These are phyloP conservation scores for Machaerirhynchus nigripectus DNA, from an alignment of 2,113 vertebrate genomes.

Conservation along the genomic window DNA sequence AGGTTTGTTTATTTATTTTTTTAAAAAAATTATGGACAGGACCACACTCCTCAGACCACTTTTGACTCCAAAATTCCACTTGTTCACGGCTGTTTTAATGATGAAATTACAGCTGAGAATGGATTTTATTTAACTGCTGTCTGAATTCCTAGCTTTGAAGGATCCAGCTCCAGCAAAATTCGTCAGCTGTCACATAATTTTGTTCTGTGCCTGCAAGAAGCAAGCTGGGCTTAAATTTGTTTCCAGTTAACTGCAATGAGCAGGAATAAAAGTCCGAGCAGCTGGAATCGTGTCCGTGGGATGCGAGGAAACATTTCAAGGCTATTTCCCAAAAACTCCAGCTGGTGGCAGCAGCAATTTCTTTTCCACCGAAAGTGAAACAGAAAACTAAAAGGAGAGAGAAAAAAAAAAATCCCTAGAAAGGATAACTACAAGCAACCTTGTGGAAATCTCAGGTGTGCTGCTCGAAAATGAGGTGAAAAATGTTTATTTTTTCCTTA, in stretches of 20 bases:
- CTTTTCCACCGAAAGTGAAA: not conserved
- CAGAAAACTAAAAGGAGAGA: not conserved
- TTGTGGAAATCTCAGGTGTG: not conserved
- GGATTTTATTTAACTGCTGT: not conserved
- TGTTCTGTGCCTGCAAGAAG: not conserved
- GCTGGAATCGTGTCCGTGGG: not conserved
- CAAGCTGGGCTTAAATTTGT: not conserved
- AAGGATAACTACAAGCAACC: not conserved
- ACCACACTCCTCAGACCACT: not conserved
- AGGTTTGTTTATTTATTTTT: not conserved
- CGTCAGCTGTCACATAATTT: not conserved
- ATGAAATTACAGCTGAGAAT: not conserved
- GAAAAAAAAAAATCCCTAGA: not conserved
- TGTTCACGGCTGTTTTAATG: not conserved
- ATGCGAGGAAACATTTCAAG: not conserved
- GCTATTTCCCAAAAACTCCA: constrained; percentile 11
- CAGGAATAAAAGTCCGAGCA: not conserved
- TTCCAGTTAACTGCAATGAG: not conserved
- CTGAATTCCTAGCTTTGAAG: not conserved
- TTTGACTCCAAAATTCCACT: not conserved
- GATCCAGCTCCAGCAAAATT: not conserved
- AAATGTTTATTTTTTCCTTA: not conserved
- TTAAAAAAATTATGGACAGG: not conserved
- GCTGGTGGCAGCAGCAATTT: constrained; percentile 62
- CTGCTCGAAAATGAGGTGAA: not conserved